phyloP scores from a whole-genome alignment of 2,113 vertebrate genomes.

The Epinephelus lanceolatus region DNA sequence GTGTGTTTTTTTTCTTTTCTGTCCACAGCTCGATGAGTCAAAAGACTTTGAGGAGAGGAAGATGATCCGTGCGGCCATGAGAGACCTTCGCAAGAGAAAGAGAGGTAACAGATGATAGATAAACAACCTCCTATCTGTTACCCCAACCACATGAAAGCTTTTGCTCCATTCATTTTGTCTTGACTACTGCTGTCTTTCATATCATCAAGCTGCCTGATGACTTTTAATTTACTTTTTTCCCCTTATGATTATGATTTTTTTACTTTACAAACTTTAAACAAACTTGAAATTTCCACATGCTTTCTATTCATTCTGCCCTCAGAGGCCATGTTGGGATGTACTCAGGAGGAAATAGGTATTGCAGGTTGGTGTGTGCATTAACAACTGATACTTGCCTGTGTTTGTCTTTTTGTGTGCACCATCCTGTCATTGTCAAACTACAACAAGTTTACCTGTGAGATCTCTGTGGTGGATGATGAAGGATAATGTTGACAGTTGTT shows the following conservation, averaged over 20 bases:
- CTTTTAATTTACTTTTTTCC: not conserved
- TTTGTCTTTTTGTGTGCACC: conserved; percentile 54
- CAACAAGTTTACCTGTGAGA: not conserved
- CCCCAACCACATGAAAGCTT: not conserved
- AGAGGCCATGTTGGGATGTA: conserved; percentile 84
- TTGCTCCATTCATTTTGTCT: not conserved
- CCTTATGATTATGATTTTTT: not conserved
- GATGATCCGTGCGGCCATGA: conserved; percentile 93
- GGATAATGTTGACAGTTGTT: conserved; percentile 16
- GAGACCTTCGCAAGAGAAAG: conserved; percentile 95
- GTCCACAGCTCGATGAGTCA: conserved; percentile 90
- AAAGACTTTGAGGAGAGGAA: conserved; percentile 95
- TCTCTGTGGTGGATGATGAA: conserved; percentile 34
- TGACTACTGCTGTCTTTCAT: not conserved
- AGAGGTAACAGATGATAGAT: conserved; percentile 85
- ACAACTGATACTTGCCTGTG: conserved; percentile 55
- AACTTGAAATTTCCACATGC: conserved; percentile 10
- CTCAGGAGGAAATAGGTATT: conserved; percentile 85
- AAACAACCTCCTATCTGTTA: not conserved
- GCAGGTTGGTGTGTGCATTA: conserved; percentile 69
- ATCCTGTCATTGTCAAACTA: conserved; percentile 43
- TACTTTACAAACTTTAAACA: not conserved
- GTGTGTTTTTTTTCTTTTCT: conserved; percentile 24
- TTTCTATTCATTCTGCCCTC: conserved; percentile 68
- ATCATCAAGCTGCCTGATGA: not conserved